These are phyloP conservation scores for Solenodon paradoxus DNA, from an alignment of 2,113 vertebrate genomes.

Conservation along the genomic window DNA sequence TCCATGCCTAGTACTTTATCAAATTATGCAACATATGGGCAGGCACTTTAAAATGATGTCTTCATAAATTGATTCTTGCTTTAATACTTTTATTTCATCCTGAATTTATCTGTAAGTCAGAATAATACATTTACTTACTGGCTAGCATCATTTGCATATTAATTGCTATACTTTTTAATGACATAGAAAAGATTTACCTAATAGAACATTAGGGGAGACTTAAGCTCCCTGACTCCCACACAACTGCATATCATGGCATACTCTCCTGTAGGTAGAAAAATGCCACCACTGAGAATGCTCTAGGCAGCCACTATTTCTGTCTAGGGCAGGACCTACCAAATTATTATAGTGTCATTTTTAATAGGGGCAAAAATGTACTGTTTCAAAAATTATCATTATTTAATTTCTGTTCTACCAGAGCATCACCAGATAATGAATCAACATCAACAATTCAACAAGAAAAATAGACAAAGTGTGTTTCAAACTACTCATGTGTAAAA, in stretches of 20 bases:
- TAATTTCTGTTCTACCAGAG: conserved; percentile 22
- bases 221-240: neutral
- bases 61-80: neutral
- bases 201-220: neutral
- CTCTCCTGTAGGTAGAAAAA: conserved; percentile 10
- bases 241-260: neutral
- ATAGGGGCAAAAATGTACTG: neutral
- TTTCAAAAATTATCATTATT: neutral
- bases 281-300: neutral
- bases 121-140: neutral
- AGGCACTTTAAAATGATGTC: neutral
- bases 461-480: neutral
- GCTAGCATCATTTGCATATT: neutral
- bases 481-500: neutral
- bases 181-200: neutral
- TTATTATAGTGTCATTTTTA: conserved; percentile 25
- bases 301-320: conserved; percentile 22
- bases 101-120: neutral
- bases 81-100: neutral
- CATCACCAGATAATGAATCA: neutral
- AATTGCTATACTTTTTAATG: neutral
- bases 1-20: neutral
- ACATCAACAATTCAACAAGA: neutral
- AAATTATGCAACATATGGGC: neutral
- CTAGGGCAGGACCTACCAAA: neutral